Base-by-base conservation (phyloP, 2,113 vertebrate species). In the Otus sunia region DNA sequence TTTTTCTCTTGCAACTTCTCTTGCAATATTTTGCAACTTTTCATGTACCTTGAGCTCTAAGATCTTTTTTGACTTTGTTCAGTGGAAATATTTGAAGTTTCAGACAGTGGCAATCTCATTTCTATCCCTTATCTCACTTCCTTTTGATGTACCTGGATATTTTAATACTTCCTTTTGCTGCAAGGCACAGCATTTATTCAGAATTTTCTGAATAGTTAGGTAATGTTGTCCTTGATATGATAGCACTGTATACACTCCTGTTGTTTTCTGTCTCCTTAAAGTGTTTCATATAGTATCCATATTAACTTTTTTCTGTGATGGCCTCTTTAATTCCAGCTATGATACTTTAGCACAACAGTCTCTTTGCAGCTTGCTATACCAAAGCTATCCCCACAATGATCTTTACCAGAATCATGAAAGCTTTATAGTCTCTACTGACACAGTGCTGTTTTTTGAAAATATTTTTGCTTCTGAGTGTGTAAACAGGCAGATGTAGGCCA, bases 181-280 rank as follows among this genome's bases (percentile, higher is more conserved):
- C 45, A 72, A 43, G 60, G 26, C 66, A 52, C 15, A 88, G n/a
- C 12, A 67, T 21, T 94, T 79, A 41, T 41, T 41, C 39, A 41
- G 53, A 92, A 79, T n/a, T 94, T 88, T 90, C 85, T 83, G 47
- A 82, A 75, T 47, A 75, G 39, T 68, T 64, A 79, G 62, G 29
- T 68, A 85, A 93, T 60, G 22, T 82, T 92, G 21, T 76, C 62
- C 62, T 82, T 68, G 15, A 55, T 75, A 79, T 3, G 9, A 66
- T 69, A 81, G 26, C 59, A n/a, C 36, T 56, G 6, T 75, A n/a
- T 72, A 66, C 43, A 50, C 7, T 75, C 21, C 7, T 80, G 49
- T 76, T 94, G 36, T 80, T 69, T 92, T 92, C 74, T 75, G 17
- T 43, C 47, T 82, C 34, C 82, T 92, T 94, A 81, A 84, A 88